Evolutionary conservation across 2,888 invertebrate genomes (phyloP), one percentile per base, ranked within the genome.

Genomic region (Macaria liturata): DNA sequence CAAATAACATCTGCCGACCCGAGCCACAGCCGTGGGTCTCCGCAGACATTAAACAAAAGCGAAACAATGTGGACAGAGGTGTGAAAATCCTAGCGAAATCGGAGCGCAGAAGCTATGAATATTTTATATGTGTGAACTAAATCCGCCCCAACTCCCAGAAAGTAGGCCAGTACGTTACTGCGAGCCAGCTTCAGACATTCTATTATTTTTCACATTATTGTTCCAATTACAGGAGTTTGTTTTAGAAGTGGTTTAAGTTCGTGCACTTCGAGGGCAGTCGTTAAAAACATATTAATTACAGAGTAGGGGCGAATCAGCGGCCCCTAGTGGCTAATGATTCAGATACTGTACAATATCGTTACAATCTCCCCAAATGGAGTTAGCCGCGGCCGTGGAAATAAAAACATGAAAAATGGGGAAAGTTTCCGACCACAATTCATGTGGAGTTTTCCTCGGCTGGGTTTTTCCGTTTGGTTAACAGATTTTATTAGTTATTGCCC

Each of bases 221-320:
- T 32, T 37, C 48, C 52, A 59, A 59, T 56, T 59, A 42, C 45
- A 52, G 40, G 37, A 49, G 52, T 56, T 52, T n/a, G 52, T 46
- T 46, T 49, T 9, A 42, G 49, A 32, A 51, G 43, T 43, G 40
- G 32, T 46, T 48, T 43, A 50, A 20, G 46, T 50, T 32, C 59
- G 50, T 44, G 44, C 55, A 49, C 47, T 59, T 57, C 60, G 61
- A 65, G 54, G 49, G 47, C 34, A 53, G 55, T 72, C 74, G 68
- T 79, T 79, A 80, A 72, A 75, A 75, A 65, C 66, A 37, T 67
- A 78, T 80, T 69, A 67, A 75, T 80, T 76, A 76, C 56, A 59
- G 60, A 51, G 49, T 62, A 62, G 53, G 53, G 50, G 54, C 55
- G 39, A 55, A 68, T 74, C 62, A 72, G 68, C 68, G 64, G 68